Base-by-base conservation (phyloP, 2,888 invertebrate genomes). In the Drosophila kanekoi region DNA sequence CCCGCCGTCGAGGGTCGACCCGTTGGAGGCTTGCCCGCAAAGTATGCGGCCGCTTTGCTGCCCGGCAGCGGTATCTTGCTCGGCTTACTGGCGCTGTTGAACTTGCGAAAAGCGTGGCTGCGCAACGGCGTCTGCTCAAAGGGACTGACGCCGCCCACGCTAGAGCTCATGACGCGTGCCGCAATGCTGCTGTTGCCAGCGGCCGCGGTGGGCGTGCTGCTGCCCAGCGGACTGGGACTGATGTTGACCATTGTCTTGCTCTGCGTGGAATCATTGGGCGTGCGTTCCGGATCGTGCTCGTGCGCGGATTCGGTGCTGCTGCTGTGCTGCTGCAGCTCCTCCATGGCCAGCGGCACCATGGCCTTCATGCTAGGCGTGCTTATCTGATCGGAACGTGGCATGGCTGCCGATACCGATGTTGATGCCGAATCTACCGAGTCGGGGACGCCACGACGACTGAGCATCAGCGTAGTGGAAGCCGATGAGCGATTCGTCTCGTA, bases 51-150 rank as follows among this genome's bases (percentile, higher is more conserved):
- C 49, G 90, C 80, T 85, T 94, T 93, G 90, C 92, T 94, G 52
- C 91, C 94, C 47, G 94, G 94, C 90, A 96, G 93, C 61, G 96
- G 96, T 81, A 96, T 96, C 92, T 95, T 95, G 92, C 95, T 95
- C 57, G 96, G 95, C 74, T 94, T 95, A 74, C 94, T 79, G 61
- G 87, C 75, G 48, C 69, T 72, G 9, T 43, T 67, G 14, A 89
- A 87, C 33, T 89, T 87, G 9, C 89, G 80, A 45, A 82, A 86
- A 4, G 79, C 74, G 18, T 79, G 80, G 28, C 77, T 81, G 10
- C 88, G 78, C 6, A 71, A 23, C 6, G 89, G 73, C 4, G 78
- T 77, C 45, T 67, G 72, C 64, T 89, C 90, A 33, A 89, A 91
- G 3, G 88, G 82, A 77, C 90, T 90, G 4, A 84, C 66, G 10